Base-by-base conservation (phyloP, 2,797 vertebrate species). In the Pampus argenteus region DNA sequence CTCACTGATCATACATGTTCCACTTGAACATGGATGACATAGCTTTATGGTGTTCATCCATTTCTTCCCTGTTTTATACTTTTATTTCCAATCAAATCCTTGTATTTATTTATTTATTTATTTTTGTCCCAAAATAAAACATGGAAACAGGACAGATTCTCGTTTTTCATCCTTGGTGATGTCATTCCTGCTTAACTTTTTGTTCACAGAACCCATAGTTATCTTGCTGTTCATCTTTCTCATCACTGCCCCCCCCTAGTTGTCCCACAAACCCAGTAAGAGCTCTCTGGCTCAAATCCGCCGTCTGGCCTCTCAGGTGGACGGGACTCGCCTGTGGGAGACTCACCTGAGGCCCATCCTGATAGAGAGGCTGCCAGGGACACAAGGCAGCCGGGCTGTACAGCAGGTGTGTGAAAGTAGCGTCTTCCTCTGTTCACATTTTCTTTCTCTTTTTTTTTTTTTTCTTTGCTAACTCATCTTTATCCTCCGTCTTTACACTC, bases 361-460 rank as follows among this genome's bases (percentile, higher is more conserved):
- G 9, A 91, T 95, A 18, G 93, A 96, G 69, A 86, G 97, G 66
- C 92, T 94, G 3, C 95, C 97, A 0, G 97, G 96, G 36, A 96
- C 95, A 0, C 81, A 85, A 0, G 97, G 96, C 15, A 97, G 93
- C 86, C 64, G 86, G 28, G 79, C 80, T 1, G 95, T 96, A 20
- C 93, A 95, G 75, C 92, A 96, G 95, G 97, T 98, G 85, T 88
- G 86, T 70, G 26, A 11, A 2, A 17, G 64, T 28, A 60, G 20
- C 25, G 58, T 67, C 17, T 23, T 25, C n/a, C 3, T 54, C 5
- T 0, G 5, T 38, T 5, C 22, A 29, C 3, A 20, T 42, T 8
- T 10, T 26, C 40, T 17, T 0, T 0, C 11, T 18, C 6, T 38
- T 28, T 25, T 40, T 0, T 15, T 18, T 9, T 38, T 28, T 25